A percentile compares a stretch with the other conserved stretches of the same genome.
phyloP scores from a whole-genome alignment of 2,113 vertebrate genomes.

The Neogale vison region DNA sequence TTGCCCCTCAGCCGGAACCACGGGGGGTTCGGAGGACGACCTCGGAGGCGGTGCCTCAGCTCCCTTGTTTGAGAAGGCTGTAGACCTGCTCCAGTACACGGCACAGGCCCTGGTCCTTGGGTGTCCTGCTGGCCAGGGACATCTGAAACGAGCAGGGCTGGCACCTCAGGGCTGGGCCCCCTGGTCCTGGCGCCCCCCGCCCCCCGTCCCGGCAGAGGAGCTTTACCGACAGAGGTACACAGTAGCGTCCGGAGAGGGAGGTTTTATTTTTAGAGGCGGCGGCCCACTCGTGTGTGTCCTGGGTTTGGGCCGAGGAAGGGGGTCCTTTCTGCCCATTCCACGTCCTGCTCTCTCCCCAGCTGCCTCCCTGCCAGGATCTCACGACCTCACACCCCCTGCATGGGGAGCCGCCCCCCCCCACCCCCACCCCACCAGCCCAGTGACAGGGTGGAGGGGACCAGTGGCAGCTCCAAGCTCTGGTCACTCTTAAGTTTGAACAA shows the following conservation, averaged over 20 bases:
- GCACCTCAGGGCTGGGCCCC: neutral
- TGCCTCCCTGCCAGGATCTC: neutral
- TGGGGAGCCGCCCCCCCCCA: neutral
- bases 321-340: neutral
- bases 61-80: slow-evolving; percentile 86
- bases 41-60: slow-evolving; percentile 63
- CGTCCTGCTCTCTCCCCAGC: neutral
- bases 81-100: slow-evolving; percentile 95
- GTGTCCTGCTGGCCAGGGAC: slow-evolving; percentile 93
- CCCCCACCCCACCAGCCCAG: neutral
- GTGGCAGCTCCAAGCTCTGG: neutral
- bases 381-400: neutral
- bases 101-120: slow-evolving; percentile 94
- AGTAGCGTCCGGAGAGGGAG: rapidly evolving
- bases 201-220: neutral
- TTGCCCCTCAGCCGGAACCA: neutral
- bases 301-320: neutral
- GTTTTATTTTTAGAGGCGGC: neutral
- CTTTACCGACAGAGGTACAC: neutral
- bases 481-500: neutral
- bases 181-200: rapidly evolving
- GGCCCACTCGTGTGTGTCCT: rapidly evolving
- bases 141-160: slow-evolving; percentile 81
- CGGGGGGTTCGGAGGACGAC: too few relatives aligned
- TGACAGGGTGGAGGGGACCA: neutral